Evolutionary conservation across 2,113 vertebrate genomes (phyloP).

Genomic region (Chunga burmeisteri): DNA sequence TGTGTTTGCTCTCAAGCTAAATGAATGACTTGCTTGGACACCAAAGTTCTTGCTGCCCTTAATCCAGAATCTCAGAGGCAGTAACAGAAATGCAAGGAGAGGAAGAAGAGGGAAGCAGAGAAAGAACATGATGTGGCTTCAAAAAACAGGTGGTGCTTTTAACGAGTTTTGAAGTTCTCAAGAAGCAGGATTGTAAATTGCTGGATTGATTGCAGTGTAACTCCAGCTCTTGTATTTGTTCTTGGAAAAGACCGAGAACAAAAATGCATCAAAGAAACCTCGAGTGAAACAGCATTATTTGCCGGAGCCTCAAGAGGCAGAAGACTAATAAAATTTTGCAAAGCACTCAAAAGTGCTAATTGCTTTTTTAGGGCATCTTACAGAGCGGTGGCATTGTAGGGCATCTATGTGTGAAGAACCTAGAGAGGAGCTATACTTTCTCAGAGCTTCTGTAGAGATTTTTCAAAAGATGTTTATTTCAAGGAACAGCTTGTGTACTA

Average conservation of each 20-base stretch:
- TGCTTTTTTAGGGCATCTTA: not conserved
- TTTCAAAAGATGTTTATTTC: not conserved
- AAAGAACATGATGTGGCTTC: not conserved
- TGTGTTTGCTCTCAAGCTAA: not conserved
- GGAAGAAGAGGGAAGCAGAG: not conserved
- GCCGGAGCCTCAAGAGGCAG: slow-evolving; percentile 22
- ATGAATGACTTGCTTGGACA: not conserved
- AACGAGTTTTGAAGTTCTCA: not conserved
- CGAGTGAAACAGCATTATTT: not conserved
- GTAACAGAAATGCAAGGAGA: rapidly evolving
- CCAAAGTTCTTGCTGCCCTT: not conserved
- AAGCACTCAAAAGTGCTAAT: slow-evolving; percentile 46
- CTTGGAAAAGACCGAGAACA: not conserved
- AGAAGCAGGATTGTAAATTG: not conserved
- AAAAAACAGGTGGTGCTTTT: not conserved
- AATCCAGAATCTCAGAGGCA: not conserved
- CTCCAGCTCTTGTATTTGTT: not conserved
- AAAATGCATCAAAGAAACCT: not conserved
- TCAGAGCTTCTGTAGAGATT: not conserved
- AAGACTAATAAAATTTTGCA: not conserved
- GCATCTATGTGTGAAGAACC: not conserved
- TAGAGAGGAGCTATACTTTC: not conserved
- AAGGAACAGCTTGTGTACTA: not conserved
- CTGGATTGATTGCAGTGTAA: not conserved
- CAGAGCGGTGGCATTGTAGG: not conserved